A percentile compares a stretch with the other conserved stretches of the same genome.
Conservation (phyloP, 1,140 invertebrate species). For the Proctacanthus coquilletti region DNA sequence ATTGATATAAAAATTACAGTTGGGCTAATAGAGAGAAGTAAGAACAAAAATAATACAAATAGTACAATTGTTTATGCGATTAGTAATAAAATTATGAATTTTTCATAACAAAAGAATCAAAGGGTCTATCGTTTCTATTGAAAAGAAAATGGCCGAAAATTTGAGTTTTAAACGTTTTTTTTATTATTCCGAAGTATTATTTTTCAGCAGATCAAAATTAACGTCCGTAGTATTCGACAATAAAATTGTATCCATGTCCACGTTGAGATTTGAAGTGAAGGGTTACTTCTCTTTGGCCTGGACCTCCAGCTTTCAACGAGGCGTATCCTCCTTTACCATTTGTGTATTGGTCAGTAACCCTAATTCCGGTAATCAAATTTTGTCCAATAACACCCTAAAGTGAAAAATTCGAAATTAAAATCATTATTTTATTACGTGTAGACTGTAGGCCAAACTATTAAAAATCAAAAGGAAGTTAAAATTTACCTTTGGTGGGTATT, state of each 20-base stretch:
- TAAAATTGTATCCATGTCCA: conserved; percentile 26
- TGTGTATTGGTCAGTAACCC: conserved; percentile 26
- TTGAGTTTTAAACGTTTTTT: too few relatives aligned
- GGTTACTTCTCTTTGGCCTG: conserved; percentile 26
- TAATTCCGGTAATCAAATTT: conserved; percentile 9
- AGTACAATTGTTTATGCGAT: conserved; percentile 5
- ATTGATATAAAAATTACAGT: too few relatives aligned
- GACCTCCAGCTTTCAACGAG: conserved; percentile 28
- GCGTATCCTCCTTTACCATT: conserved; percentile 29
- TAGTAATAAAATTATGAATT: not conserved
- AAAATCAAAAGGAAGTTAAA: not conserved
- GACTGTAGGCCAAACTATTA: not conserved
- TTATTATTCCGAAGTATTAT: too few relatives aligned
- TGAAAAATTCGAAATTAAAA: too few relatives aligned
- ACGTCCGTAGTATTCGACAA: conserved; percentile 31
- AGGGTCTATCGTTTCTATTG: not conserved
- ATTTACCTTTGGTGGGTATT: conserved; percentile 14
- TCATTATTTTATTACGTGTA: too few relatives aligned
- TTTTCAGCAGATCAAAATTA: too few relatives aligned
- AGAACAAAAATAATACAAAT: not conserved
- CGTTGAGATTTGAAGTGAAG: conserved; percentile 29
- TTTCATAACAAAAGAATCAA: not conserved
- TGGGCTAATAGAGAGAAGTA: too few relatives aligned
- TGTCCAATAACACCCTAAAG: too few relatives aligned
- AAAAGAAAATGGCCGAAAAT: not conserved